These are phyloP conservation scores for Enteromius paludinosus DNA, from an alignment of 2,797 vertebrate species.

Conservation along the genomic window DNA sequence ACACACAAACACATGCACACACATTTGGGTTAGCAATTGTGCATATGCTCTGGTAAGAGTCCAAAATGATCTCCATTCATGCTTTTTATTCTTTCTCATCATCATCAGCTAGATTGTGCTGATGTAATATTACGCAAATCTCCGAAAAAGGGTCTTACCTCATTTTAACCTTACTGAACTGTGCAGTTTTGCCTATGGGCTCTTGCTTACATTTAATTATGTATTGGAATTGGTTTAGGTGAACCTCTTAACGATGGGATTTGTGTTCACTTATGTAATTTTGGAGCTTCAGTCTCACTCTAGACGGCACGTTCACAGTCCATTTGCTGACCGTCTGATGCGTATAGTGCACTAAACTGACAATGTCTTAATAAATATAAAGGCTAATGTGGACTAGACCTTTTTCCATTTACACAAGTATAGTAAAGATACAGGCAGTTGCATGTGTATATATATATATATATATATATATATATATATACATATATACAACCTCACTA, in stretches of 20 bases:
- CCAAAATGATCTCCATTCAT: constrained; percentile 24
- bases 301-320: not conserved
- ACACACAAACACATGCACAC: not conserved
- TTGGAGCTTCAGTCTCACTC: not conserved
- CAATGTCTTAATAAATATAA: not conserved
- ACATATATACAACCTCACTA: not conserved
- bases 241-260: constrained; percentile 5
- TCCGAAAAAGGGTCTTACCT: constrained; percentile 14
- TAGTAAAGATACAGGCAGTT: not conserved
- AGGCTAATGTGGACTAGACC: not conserved
- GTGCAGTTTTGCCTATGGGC: constrained; percentile 2
- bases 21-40: constrained; percentile 6
- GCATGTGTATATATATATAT: not conserved
- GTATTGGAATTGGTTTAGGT: constrained; percentile 17
- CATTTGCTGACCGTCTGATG: not conserved
- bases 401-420: not conserved
- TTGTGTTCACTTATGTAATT: constrained; percentile 3
- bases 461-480: not conserved
- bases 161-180: not conserved
- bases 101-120: constrained; percentile 19
- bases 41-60: not conserved
- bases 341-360: not conserved
- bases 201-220: constrained; percentile 2
- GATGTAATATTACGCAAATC: constrained; percentile 12
- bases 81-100: constrained; percentile 12